Percentiles rank a stretch among this genome's conserved stretches.
Evolutionary conservation across 1,140 invertebrate genomes (phyloP).

Genomic region (Apolygus lucorum): DNA sequence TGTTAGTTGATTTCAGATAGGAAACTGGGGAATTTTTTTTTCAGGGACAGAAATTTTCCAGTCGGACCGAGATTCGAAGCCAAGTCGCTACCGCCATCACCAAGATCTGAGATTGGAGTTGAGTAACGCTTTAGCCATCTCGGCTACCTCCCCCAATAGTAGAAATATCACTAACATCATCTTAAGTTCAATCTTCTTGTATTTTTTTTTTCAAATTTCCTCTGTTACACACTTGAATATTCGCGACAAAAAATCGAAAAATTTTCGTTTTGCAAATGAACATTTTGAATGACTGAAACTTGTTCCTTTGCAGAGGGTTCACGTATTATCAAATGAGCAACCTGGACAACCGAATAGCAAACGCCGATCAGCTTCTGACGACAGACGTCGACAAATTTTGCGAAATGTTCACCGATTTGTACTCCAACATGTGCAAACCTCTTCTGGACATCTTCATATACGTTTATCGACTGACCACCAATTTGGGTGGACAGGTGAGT

Average conservation of each 20-base stretch:
- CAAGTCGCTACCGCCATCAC: too few relatives aligned
- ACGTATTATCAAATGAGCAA: conserved; percentile 97
- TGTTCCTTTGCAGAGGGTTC: conserved; percentile 69
- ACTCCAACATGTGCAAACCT: conserved; percentile 96
- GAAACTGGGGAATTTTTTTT: too few relatives aligned
- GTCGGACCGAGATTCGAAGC: too few relatives aligned
- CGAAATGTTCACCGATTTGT: conserved; percentile 86
- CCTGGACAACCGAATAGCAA: conserved; percentile 87
- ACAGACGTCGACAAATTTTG: conserved; percentile 97
- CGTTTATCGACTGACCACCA: conserved; percentile 76
- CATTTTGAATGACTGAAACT: too few relatives aligned
- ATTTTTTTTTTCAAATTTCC: conserved; percentile 4
- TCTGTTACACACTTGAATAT: neutral
- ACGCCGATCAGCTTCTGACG: conserved; percentile 92
- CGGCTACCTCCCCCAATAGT: too few relatives aligned
- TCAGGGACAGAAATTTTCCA: too few relatives aligned
- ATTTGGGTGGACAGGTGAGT: conserved; percentile 65
- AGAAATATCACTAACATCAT: too few relatives aligned
- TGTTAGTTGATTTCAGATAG: too few relatives aligned
- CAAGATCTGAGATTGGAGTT: too few relatives aligned
- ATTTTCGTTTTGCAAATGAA: too few relatives aligned
- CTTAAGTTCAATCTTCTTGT: too few relatives aligned
- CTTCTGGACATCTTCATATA: conserved; percentile 90
- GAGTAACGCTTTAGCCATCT: too few relatives aligned
- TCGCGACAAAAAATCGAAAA: neutral